Conservation (phyloP, 2,113 vertebrate genomes). For the Machaerirhynchus nigripectus region DNA sequence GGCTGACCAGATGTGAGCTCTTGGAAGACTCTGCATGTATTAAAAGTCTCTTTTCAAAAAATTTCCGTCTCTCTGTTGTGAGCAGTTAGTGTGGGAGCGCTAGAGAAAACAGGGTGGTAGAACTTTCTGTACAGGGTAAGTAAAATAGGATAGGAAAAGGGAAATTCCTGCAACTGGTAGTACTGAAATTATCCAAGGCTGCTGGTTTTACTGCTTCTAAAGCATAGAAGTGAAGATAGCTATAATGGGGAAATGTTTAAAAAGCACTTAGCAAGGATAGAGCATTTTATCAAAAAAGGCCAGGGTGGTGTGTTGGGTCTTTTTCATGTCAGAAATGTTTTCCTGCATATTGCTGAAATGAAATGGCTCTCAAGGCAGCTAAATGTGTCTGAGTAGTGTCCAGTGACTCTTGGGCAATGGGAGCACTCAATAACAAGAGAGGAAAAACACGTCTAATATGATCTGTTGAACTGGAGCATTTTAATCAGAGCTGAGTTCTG, state of each 20-base stretch:
- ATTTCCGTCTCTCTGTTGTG: accelerated
- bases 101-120: background rate
- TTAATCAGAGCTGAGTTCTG: constrained; percentile 23
- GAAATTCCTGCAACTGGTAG: background rate
- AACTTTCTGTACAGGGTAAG: background rate
- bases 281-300: background rate
- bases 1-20: background rate
- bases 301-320: background rate
- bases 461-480: constrained; percentile 27
- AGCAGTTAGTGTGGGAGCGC: background rate
- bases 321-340: background rate
- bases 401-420: background rate
- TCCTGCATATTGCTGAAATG: background rate
- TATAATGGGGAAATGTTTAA: background rate
- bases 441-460: background rate
- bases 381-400: background rate
- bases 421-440: background rate
- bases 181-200: background rate
- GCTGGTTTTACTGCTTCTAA: background rate
- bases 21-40: background rate
- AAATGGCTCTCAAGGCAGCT: background rate
- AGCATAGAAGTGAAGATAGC: background rate
- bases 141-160: background rate
- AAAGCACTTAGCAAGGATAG: background rate
- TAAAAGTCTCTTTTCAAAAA: background rate